Evolutionary conservation across 2,888 invertebrate species (phyloP), one percentile per base, ranked within the genome.

Genomic region (Odontocolon sp.): DNA sequence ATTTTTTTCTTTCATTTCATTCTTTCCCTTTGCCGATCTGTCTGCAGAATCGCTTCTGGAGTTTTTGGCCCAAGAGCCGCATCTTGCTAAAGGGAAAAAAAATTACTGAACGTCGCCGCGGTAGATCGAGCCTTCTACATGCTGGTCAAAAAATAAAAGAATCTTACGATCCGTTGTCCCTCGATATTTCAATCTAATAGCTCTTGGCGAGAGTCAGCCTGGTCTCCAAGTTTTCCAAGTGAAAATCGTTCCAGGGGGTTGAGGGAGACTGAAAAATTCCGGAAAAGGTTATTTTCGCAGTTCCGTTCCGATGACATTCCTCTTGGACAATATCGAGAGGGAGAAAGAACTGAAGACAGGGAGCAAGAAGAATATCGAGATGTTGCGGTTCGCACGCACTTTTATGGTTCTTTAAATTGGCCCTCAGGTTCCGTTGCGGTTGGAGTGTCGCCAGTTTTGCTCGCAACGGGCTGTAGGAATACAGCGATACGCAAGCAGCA

Each of bases 341-440:
- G 23, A 14, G 28, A 26, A 5, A 16, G 18, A 18, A 31, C 8
- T 28, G 28, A 28, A 18, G 33, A 18, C 3, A 6, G 3, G 28
- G 6, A 21, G 14, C 54, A 33, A 54, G 6, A 31, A 18, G 16
- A 18, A 33, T 36, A 21, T 33, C 18, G 50, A 33, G 9, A 52
- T 45, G 36, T 64, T n/a, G n/a, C 56, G 64, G 28, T 40, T 57
- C 26, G 56, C 56, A 63, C 80, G 70, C 78, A 82, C 83, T 81
- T 86, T 87, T 85, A 83, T 81, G 82, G 78, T 79, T 81, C 80
- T 82, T 81, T 64, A 64, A 85, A 87, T 85, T 85, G 85, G 81
- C 82, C 79, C 78, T 68, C 67, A 78, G 78, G 81, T 83, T 82
- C 69, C 82, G 67, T 45, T 69, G 42, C 71, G 61, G 47, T 66